Base-by-base conservation (phyloP, 1,140 invertebrate species). In the Dolichoris vasculosae region DNA sequence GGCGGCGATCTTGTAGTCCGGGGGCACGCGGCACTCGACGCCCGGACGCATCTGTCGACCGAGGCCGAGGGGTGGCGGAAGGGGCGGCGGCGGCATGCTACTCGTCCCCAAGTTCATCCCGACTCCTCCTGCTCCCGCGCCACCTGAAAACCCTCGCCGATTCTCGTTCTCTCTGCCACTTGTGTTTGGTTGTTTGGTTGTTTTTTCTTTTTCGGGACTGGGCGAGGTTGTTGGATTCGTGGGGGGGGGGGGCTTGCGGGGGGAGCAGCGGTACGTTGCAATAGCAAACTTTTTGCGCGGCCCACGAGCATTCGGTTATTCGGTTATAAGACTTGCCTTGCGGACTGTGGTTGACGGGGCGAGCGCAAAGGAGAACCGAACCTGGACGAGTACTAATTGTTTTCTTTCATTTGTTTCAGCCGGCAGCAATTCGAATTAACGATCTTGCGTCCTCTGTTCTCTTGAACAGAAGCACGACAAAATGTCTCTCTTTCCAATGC, bases 1-100 rank as follows among this genome's bases (percentile, higher is more conserved):
- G n/a, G 96, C 96, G 55, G 96, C 96, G 64, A 97, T 95, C 89
- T 95, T 96, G 93, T 97, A 97, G 64, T 96, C 95, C 86, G 96
- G 96, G 46, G 96, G 96, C 90, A 96, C 95, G 78, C 94, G 93
- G 87, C 92, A 93, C 83, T 92, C 92, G 20, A 86, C 59, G 82
- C 89, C 89, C 78, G 90, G 84, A 63, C 89, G 89, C 11, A 91
- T 82, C 26, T 46, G 69, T 13, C 81, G 51, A 63, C 90, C 88
- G 87, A 90, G 91, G 46, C 87, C 86, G 67, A 90, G 88, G 46
- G 89, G 88, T 20, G 92, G 91, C 11, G 90, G 90, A 23, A 91
- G 86, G 40, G 90, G 90, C 63, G 90, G 90, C 20, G 91, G 90
- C 81, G 90, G 89, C 88, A 92, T 91, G 88, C 90, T 90, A 82